Base-by-base conservation (phyloP, 2,888 invertebrate genomes). In the Drosophila prostipennis region DNA sequence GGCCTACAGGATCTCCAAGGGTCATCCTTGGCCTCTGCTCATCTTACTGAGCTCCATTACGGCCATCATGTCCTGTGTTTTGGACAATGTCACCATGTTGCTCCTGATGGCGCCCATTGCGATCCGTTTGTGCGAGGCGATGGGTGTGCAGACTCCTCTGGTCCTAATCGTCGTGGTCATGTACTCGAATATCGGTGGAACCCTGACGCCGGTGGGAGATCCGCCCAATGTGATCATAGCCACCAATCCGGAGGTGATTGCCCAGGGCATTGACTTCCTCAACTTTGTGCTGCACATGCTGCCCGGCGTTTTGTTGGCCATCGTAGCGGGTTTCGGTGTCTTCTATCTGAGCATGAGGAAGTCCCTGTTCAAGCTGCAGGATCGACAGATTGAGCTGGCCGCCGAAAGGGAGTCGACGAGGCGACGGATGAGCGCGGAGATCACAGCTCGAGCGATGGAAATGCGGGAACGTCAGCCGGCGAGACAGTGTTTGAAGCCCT, bases 161-260 rank as follows among this genome's bases (percentile, higher is more conserved):
- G 95, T 98, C 13, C 91, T 98, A 57, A 97, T 97, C 91, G 94
- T 95, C 0, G 96, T 97, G 94, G 95, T 97, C 14, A 94, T 98
- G 72, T 98, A 95, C 90, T 96, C 97, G 10, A 98, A 98, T 87
- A 96, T 98, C 48, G 98, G 98, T 0, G 98, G 98, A 0, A 95
- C 97, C 0, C 94, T 96, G 13, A 98, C 98, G 0, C 97, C 98
- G 0, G 96, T 98, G 1, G 98, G 98, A 0, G 98, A 98, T 91
- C 98, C 98, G 0, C 98, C 98, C 78, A 92, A 91, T 72, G 89
- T 91, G 32, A 89, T 91, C 0, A 90, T 92, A 26, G 89, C 90
- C 36, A 89, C 91, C 7, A 89, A 91, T 59, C 16, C 58, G 0
- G 77, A 76, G 39, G 80, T 90, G 2, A 19, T 65, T 0, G 57